Percentiles rank a stretch among this genome's conserved stretches.
Evolutionary conservation across 2,113 vertebrate genomes (phyloP).

Genomic region (Tragelaphus strepsiceros): DNA sequence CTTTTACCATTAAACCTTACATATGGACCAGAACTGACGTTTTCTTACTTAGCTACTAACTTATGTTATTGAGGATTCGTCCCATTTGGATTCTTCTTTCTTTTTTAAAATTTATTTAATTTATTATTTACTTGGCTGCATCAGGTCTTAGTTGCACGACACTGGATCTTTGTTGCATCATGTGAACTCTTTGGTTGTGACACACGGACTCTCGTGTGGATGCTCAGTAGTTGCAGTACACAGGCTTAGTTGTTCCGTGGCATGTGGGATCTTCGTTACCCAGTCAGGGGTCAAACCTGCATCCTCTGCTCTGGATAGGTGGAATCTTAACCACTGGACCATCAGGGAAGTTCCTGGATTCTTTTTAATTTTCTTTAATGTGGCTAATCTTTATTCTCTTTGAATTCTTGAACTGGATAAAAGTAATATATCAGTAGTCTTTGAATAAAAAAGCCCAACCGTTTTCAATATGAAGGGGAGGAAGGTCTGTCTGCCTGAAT

Average conservation of each 20-base stretch:
- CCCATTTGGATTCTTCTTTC: not conserved
- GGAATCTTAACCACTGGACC: not conserved
- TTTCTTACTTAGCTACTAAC: not conserved
- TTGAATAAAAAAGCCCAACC: not conserved
- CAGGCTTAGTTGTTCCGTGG: not conserved
- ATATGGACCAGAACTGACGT: not conserved
- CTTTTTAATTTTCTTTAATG: slow-evolving; percentile 9
- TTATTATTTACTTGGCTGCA: not conserved
- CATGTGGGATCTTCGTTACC: not conserved
- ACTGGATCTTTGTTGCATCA: not conserved
- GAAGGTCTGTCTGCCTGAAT: not conserved
- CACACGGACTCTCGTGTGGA: not conserved
- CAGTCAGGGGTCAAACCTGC: not conserved
- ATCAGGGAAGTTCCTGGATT: not conserved
- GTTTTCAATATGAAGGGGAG: not conserved
- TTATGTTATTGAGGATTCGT: not conserved
- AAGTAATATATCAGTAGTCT: not conserved
- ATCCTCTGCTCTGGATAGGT: not conserved
- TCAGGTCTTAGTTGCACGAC: not conserved
- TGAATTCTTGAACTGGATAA: not conserved
- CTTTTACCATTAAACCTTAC: not conserved
- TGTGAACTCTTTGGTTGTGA: not conserved
- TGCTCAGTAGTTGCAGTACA: not conserved
- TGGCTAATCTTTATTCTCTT: not conserved
- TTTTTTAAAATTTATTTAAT: not conserved